phyloP scores from a whole-genome alignment of 2,797 vertebrate species.

The Mus spretus region DNA sequence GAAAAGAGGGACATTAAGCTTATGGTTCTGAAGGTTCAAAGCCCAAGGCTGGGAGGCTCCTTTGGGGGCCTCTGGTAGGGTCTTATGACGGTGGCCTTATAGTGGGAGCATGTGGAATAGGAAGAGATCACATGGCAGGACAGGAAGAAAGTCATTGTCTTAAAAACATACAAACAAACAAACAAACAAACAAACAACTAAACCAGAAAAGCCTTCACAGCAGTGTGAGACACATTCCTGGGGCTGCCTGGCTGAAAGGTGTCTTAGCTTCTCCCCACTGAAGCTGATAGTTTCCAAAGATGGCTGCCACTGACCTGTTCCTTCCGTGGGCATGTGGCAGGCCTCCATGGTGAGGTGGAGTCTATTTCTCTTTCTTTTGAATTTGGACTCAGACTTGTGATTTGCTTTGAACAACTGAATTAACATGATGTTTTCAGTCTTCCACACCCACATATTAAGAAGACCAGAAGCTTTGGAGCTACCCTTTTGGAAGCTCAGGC shows the following conservation, averaged over 20 bases:
- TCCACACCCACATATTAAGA: not conserved
- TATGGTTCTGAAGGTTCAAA: not conserved
- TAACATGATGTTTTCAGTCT: not conserved
- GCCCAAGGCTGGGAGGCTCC: not conserved
- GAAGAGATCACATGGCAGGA: not conserved
- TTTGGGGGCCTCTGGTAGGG: not conserved
- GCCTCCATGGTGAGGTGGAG: too few relatives aligned
- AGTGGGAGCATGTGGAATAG: not conserved
- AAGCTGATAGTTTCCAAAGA: not conserved
- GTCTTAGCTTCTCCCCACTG: not conserved
- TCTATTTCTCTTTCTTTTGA: not conserved
- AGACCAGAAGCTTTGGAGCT: not conserved
- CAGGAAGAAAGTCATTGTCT: not conserved
- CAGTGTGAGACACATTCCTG: not conserved
- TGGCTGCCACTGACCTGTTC: not conserved
- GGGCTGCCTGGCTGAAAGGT: not conserved
- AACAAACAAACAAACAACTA: not conserved
- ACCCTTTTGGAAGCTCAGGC: not conserved
- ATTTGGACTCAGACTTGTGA: not conserved
- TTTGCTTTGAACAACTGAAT: not conserved
- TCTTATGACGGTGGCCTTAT: too few relatives aligned
- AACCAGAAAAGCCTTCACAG: not conserved
- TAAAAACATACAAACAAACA: not conserved
- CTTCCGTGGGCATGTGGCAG: not conserved
- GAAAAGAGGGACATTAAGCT: not conserved